Conservation (phyloP, 2,888 invertebrate species). For the Chrysina gloriosa region DNA sequence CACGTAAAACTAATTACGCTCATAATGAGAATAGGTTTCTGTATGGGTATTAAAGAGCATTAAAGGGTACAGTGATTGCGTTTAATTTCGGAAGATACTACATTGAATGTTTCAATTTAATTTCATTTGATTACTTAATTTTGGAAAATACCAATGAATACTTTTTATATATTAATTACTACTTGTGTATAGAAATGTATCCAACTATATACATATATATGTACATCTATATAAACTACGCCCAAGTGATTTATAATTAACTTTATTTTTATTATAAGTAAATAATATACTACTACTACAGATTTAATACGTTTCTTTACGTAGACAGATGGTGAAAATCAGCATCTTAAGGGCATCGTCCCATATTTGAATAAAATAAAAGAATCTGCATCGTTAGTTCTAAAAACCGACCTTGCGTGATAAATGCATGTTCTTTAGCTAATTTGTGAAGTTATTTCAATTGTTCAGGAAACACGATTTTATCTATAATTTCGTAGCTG, state of each 20-base stretch:
- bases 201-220: neutral
- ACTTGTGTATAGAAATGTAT: neutral
- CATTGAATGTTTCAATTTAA: neutral
- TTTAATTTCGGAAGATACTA: neutral
- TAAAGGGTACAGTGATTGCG: conserved; percentile 13
- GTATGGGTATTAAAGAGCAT: conserved; percentile 5
- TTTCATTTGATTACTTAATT: neutral
- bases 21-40: conserved; percentile 24
- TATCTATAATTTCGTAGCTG: conserved; percentile 45
- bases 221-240: neutral
- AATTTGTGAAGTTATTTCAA: conserved; percentile 58
- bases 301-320: neutral
- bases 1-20: conserved; percentile 19
- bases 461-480: conserved; percentile 54
- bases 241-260: neutral
- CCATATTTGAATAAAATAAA: conserved; percentile 52
- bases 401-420: conserved; percentile 54
- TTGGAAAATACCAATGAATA: too few species aligned
- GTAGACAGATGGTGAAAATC: neutral
- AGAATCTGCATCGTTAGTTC: conserved; percentile 52
- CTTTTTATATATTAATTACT: neutral
- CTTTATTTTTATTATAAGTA: neutral
- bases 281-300: neutral
- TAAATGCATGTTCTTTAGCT: conserved; percentile 56
- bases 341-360: conserved; percentile 2